Percentiles rank a stretch among this genome's conserved stretches.
Conservation (phyloP, 2,113 vertebrate species). For the Accipiter virgatus region DNA sequence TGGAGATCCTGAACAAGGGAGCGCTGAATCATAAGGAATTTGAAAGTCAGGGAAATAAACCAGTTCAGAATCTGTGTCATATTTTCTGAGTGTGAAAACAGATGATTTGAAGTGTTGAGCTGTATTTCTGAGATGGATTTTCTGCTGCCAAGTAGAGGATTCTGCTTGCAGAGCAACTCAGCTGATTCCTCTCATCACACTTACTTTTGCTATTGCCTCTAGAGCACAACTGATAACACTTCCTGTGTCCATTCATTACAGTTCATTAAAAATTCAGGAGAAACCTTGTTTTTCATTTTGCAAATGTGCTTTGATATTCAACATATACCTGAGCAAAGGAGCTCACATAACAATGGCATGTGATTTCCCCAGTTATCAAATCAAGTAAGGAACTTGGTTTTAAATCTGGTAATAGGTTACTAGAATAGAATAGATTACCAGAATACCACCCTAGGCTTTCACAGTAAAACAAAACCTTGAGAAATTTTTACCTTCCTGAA, state of each 20-base stretch:
- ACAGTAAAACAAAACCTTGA: background rate
- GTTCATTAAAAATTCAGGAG: background rate
- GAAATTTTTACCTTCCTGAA: background rate
- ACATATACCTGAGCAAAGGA: background rate
- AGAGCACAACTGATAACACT: background rate
- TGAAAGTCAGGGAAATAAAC: background rate
- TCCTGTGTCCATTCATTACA: background rate
- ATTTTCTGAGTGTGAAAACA: background rate
- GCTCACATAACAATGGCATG: background rate
- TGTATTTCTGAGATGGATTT: background rate
- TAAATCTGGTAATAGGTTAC: background rate
- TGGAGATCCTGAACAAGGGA: background rate
- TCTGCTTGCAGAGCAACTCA: background rate
- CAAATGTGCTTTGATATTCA: background rate
- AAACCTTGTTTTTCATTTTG: background rate
- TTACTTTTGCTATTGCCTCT: background rate
- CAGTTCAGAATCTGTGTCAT: background rate
- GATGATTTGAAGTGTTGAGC: background rate
- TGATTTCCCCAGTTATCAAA: background rate
- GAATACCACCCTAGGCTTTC: background rate
- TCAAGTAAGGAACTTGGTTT: background rate
- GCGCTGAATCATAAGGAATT: background rate
- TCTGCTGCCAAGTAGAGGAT: background rate
- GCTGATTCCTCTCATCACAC: background rate
- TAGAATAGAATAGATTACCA: background rate